Evolutionary conservation across 2,113 vertebrate species (phyloP).

Genomic region (Heloderma charlesbogerti): DNA sequence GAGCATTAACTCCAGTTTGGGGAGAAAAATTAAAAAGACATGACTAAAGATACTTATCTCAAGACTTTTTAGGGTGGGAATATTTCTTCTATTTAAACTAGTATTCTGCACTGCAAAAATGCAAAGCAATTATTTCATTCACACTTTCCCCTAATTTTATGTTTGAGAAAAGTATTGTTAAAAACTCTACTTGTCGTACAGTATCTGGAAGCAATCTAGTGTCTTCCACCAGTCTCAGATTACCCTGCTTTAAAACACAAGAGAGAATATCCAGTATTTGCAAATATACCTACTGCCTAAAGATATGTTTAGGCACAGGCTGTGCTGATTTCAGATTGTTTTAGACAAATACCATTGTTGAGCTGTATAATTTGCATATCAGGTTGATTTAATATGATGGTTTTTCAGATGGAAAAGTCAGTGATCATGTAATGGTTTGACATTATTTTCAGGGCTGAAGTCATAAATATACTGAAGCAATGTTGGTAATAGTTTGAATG

Average conservation of each 20-base stretch:
- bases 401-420: not conserved
- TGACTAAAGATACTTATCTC: not conserved
- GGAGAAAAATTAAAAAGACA: not conserved
- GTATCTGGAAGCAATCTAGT: not conserved
- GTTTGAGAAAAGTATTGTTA: not conserved
- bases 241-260: not conserved
- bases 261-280: not conserved
- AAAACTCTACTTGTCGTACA: not conserved
- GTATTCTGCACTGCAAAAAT: not conserved
- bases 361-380: not conserved
- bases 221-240: not conserved
- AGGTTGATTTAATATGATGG: not conserved
- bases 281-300: not conserved
- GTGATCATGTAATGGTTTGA: not conserved
- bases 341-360: not conserved
- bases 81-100: not conserved
- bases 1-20: not conserved
- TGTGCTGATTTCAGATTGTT: not conserved
- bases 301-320: not conserved
- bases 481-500: not conserved
- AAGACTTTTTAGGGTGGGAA: not conserved
- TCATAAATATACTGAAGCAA: not conserved
- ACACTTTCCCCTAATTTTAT: not conserved
- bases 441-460: constrained; percentile 14
- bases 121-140: not conserved